A percentile compares a stretch with the other conserved stretches of the same genome.
phyloP scores from a whole-genome alignment of 2,113 vertebrate genomes.

The Lasiurus cinereus region DNA sequence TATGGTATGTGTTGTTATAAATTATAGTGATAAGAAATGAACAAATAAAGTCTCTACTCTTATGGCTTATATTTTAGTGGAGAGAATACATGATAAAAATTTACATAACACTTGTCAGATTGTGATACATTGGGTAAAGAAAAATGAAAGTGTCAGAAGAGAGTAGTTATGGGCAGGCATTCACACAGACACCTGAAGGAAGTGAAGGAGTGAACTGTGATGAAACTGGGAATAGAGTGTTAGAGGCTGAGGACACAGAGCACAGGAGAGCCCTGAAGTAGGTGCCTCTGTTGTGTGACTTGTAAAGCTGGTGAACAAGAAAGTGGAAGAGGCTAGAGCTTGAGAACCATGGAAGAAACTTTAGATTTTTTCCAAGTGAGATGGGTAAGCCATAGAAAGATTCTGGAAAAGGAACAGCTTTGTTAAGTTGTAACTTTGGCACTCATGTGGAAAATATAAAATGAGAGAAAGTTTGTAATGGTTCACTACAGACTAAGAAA shows the following conservation, averaged over 20 bases:
- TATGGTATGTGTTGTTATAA: background rate
- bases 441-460: background rate
- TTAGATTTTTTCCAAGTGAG: background rate
- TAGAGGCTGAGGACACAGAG: background rate
- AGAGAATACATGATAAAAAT: background rate
- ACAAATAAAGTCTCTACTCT: background rate
- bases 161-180: background rate
- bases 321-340: background rate
- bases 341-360: background rate
- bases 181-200: background rate
- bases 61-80: background rate
- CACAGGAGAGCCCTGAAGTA: rapidly evolving
- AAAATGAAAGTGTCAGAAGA: background rate
- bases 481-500: background rate
- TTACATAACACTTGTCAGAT: background rate
- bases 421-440: background rate
- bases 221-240: background rate
- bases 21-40: background rate
- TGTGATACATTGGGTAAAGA: background rate
- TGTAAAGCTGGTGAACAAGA: background rate
- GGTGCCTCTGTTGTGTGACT: too few relatives aligned
- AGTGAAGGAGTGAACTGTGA: background rate
- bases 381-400: background rate
- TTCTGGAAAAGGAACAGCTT: background rate
- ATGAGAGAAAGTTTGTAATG: background rate